A percentile compares a stretch with the other conserved stretches of the same genome.
phyloP scores from a whole-genome alignment of 2,113 vertebrate genomes.

The Micronycteris hirsuta region DNA sequence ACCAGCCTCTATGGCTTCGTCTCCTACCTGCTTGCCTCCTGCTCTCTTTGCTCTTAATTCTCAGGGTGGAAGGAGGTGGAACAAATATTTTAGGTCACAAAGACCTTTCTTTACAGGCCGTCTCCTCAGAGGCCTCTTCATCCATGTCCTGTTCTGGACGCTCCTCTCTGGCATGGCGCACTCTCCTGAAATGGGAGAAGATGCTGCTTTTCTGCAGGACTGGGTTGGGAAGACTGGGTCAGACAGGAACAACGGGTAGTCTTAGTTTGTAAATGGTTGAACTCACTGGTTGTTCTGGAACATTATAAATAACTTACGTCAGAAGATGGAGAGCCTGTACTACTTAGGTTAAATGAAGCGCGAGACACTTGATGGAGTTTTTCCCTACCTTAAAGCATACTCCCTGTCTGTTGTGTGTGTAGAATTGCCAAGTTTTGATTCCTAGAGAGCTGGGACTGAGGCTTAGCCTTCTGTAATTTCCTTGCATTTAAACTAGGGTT shows the following conservation, averaged over 20 bases:
- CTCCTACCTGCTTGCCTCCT: conserved; percentile 94
- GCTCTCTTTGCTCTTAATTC: conserved; percentile 92
- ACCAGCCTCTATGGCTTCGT: conserved; percentile 94
- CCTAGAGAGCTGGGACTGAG: not conserved
- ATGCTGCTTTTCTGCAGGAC: not conserved
- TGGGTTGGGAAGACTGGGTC: conserved; percentile 59
- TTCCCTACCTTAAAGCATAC: not conserved
- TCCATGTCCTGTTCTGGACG: conserved; percentile 97
- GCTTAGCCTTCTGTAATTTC: not conserved
- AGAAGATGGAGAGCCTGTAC: conserved; percentile 63
- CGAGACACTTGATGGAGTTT: conserved; percentile 51
- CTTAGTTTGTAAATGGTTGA: conserved; percentile 58
- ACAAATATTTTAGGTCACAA: conserved; percentile 95
- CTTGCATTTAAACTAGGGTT: too few species aligned
- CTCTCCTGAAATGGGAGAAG: conserved; percentile 85
- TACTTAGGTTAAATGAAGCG: conserved; percentile 77
- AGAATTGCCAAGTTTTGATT: not conserved
- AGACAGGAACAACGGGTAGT: conserved; percentile 49
- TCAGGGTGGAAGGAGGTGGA: conserved; percentile 95
- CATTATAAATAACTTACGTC: conserved; percentile 72
- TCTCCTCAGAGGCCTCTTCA: conserved; percentile 96
- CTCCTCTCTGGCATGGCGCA: conserved; percentile 99
- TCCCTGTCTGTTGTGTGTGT: not conserved
- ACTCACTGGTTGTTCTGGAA: conserved; percentile 58
- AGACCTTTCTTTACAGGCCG: conserved; percentile 94